These are phyloP conservation scores for Dallia pectoralis DNA, from an alignment of 2,797 vertebrate species.

Conservation along the genomic window DNA sequence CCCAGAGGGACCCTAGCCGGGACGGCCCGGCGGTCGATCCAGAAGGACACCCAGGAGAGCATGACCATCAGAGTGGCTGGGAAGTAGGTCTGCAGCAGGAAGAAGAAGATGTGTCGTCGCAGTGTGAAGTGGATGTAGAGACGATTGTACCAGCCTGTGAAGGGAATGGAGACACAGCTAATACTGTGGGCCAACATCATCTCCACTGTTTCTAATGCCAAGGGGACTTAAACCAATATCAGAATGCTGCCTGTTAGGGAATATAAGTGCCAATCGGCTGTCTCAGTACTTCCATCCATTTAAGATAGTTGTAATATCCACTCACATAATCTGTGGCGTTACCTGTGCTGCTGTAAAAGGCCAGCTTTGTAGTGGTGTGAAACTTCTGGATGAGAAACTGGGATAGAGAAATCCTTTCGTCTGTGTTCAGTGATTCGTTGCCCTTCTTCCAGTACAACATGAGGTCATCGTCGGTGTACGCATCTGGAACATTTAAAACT, in stretches of 20 bases:
- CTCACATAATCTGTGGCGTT: too few species aligned
- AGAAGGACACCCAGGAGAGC: constrained; percentile 98
- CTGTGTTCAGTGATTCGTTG: constrained; percentile 93
- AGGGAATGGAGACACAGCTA: constrained; percentile 17
- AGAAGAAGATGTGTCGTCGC: constrained; percentile 95
- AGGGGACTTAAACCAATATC: background rate
- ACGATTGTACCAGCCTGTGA: constrained; percentile 95
- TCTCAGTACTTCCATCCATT: background rate
- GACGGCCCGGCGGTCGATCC: constrained; percentile 93
- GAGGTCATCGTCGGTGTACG: constrained; percentile 95
- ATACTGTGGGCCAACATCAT: constrained; percentile 24
- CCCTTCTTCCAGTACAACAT: constrained; percentile 99
- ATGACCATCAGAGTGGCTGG: constrained; percentile 96
- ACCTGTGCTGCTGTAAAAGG: constrained; percentile 99
- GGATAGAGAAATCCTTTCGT: constrained; percentile 94
- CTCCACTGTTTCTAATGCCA: background rate
- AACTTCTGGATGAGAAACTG: constrained; percentile 99
- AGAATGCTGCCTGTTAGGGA: background rate
- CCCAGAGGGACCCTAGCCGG: constrained; percentile 87
- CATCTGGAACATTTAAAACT: constrained; percentile 75
- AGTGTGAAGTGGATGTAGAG: constrained; percentile 97
- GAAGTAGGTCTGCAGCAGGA: constrained; percentile 96
- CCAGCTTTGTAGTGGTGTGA: constrained; percentile 93
- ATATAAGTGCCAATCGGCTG: background rate
- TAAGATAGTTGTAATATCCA: background rate